Evolutionary conservation across 2,888 invertebrate species (phyloP), one percentile per base, ranked within the genome.

Genomic region (Oxycera nigricornis): DNA sequence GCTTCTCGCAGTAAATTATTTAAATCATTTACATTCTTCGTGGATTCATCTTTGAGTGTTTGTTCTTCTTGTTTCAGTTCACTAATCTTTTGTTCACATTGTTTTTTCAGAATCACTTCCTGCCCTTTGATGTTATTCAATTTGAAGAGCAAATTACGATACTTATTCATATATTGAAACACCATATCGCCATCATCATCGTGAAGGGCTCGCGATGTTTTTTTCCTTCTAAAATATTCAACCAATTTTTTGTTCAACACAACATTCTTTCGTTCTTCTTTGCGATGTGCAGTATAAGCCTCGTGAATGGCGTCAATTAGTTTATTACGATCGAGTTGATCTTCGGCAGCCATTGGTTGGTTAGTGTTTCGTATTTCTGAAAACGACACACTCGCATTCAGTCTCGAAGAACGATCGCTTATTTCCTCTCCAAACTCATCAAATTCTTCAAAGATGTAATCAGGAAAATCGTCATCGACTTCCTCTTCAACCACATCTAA

Each of bases 191-290:
- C 72, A 67, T 68, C 77, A 73, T 80, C 80, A 4, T 78, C 79
- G 0, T 14, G 4, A 4, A 83, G 76, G 0, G 76, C 76, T 1
- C 84, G 80, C 2, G 20, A 30, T 26, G 79, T 77, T 28, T 77
- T 80, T 35, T 77, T 74, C 0, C 83, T 80, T 1, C 80, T 81
- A 67, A 77, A 83, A 74, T 81, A 81, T 0, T 83, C 82, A 1
- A 73, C 50, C 3, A 79, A 59, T 46, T 82, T 82, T 0, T 78
- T 70, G 75, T 80, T 79, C 0, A 83, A 74, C 62, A 80, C 79
- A 52, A 24, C 14, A 67, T 59, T 67, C 30, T 74, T 74, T 9
- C 35, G 35, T 6, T 73, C 35, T 20, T 74, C 73, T 30, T 57
- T 50, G 14, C 46, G 28, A 2, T 55, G 61, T 11, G 65, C 41